phyloP scores from a whole-genome alignment of 2,797 vertebrate species.

The Psittacula derbiana region DNA sequence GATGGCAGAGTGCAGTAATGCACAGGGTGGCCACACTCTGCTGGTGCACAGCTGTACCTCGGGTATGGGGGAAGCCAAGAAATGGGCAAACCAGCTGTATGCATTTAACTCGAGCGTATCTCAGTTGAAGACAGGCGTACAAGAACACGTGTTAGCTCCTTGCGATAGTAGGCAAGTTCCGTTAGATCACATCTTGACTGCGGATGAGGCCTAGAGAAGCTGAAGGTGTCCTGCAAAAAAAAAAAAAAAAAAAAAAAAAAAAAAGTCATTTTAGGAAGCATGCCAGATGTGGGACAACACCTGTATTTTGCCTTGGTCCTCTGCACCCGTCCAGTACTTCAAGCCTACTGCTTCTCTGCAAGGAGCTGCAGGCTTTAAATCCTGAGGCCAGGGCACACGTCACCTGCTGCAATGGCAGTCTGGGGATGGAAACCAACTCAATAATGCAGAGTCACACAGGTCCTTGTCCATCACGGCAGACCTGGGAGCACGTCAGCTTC shows the following conservation, averaged over 20 bases:
- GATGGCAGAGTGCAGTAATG: accelerated
- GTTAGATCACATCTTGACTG: not conserved
- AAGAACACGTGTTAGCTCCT: not conserved
- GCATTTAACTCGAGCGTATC: not conserved
- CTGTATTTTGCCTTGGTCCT: not conserved
- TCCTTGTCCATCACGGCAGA: accelerated
- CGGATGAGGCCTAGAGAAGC: not conserved
- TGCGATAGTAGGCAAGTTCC: not conserved
- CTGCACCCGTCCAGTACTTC: not conserved
- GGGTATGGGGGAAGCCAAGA: accelerated
- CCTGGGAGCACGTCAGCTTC: not conserved
- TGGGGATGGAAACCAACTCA: not conserved
- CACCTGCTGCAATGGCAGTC: not conserved
- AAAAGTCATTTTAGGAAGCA: not conserved
- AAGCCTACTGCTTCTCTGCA: not conserved
- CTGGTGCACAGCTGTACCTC: not conserved
- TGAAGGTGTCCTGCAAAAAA: not conserved
- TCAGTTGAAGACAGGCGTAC: not conserved
- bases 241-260: not conserved
- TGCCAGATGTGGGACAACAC: not conserved
- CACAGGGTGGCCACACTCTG: no score
- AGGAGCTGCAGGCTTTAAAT: not conserved
- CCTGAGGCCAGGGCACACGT: not conserved
- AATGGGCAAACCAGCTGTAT: not conserved
- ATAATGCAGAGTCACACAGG: not conserved